Percentiles rank a stretch among this genome's conserved stretches.
Evolutionary conservation across 2,113 vertebrate genomes (phyloP).

Genomic region (Gasterosteus nipponicus): DNA sequence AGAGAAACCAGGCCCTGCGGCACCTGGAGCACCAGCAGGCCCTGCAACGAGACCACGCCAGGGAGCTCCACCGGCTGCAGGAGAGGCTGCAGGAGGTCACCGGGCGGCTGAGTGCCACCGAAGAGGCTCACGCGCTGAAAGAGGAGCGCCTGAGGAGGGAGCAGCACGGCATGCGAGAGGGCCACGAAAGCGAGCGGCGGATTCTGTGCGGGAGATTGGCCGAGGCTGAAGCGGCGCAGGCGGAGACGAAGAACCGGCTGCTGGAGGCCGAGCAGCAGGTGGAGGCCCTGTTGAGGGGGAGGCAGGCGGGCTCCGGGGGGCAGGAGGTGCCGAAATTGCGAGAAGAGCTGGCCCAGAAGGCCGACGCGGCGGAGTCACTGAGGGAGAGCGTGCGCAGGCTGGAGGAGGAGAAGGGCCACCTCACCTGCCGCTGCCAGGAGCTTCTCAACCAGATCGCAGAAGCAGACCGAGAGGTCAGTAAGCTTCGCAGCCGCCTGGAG

Average conservation of each 20-base stretch:
- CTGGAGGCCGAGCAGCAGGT: slow-evolving; percentile 87
- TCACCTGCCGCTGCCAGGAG: slow-evolving; percentile 89
- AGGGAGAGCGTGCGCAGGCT: slow-evolving; percentile 86
- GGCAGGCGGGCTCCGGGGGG: slow-evolving; percentile 75
- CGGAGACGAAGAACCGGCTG: slow-evolving; percentile 85
- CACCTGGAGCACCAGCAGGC: slow-evolving; percentile 91
- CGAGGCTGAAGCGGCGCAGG: slow-evolving; percentile 86
- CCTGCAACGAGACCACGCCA: slow-evolving; percentile 88
- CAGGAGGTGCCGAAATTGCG: slow-evolving; percentile 86
- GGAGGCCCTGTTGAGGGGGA: slow-evolving; percentile 87
- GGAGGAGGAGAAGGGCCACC: slow-evolving; percentile 85
- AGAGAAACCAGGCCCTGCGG: slow-evolving; percentile 90
- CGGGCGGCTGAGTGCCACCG: slow-evolving; percentile 84
- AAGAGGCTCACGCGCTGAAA: slow-evolving; percentile 86
- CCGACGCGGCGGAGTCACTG: slow-evolving; percentile 84
- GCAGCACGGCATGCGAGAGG: slow-evolving; percentile 85
- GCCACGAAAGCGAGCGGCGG: slow-evolving; percentile 89
- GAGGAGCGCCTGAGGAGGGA: slow-evolving; percentile 90
- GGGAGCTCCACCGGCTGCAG: slow-evolving; percentile 89
- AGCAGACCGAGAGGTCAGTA: slow-evolving; percentile 86
- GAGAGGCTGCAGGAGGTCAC: slow-evolving; percentile 88
- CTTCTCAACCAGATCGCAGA: slow-evolving; percentile 87
- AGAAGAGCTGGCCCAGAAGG: slow-evolving; percentile 85
- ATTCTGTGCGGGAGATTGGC: slow-evolving; percentile 84
- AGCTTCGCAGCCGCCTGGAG: slow-evolving; percentile 84